These are phyloP conservation scores for Macaria notata DNA, from an alignment of 2,888 invertebrate genomes.

Conservation along the genomic window DNA sequence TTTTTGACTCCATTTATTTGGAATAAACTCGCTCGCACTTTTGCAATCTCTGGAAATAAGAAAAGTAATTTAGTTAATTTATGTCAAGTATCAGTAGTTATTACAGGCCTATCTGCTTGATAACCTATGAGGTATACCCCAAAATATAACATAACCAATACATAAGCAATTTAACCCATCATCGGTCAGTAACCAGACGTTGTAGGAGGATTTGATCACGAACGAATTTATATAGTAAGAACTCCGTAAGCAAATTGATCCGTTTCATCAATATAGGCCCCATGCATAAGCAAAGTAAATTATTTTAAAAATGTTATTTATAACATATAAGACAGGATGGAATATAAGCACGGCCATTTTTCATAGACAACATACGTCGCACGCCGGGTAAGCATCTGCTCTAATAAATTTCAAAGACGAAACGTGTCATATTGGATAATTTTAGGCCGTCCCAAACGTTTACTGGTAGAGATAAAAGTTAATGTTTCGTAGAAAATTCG, in stretches of 20 bases:
- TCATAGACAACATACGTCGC: constrained; percentile 26
- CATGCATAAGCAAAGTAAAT: too few species aligned
- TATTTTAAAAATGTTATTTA: too few species aligned
- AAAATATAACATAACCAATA: too few species aligned
- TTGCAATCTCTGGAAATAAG: constrained; percentile 95
- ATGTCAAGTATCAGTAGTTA: too few species aligned
- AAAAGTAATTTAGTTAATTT: constrained; percentile 30
- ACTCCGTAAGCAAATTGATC: too few species aligned
- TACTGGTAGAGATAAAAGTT: constrained; percentile 57
- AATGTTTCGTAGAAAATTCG: constrained; percentile 51
- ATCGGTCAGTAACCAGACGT: too few species aligned
- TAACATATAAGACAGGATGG: constrained; percentile 1
- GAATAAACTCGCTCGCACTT: constrained; percentile 98
- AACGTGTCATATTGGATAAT: constrained; percentile 59
- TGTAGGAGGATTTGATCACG: too few species aligned
- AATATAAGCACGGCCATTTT: constrained; percentile 15
- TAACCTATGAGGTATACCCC: too few species aligned
- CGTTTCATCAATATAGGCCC: too few species aligned
- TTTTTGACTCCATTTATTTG: constrained; percentile 99
- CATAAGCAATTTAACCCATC: too few species aligned
- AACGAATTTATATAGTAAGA: too few species aligned
- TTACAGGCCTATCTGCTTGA: too few species aligned
- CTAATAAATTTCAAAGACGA: constrained; percentile 54
- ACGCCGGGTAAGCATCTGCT: constrained; percentile 43
- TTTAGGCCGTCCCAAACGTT: constrained; percentile 57